Base-by-base conservation (phyloP, 2,113 vertebrate species). In the Limnothrissa miodon region DNA sequence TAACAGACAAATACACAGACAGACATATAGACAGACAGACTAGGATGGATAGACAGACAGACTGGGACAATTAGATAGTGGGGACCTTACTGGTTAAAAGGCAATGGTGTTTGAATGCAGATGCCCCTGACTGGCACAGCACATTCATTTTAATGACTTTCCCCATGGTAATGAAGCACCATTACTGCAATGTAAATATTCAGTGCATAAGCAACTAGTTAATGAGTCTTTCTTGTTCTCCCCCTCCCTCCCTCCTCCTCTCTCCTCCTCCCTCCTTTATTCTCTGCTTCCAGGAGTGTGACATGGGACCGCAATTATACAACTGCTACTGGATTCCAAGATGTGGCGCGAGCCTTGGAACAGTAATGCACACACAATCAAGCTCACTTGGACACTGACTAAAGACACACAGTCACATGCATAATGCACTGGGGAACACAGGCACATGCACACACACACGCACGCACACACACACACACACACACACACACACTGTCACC, bases 241-340 rank as follows among this genome's bases (percentile, higher is more conserved):
- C 70, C 39, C 39, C 56, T 36, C 23, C 45, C 70, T 23, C 6
- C 36, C 25, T 19, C 44, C 29, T 19, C 44, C 45, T 23, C 25
- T 70, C 53, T 15, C 81, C 59, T 82, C 86, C 86, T 29, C 33
- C 83, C 82, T 36, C 36, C 70, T 33, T 9, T 81, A 53, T 82
- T 85, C 85, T 33, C 36, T 81, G 81, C 56, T 23, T 82, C 83
- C 82, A 98, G 97, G 92, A 97, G 95, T 83, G 96, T 98, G 86
- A 94, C 94, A 1, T 98, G 97, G 97, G 97, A 98, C 89, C 94
- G 95, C 85, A 98, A 98, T 90, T 96, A 95, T 84, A 97, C 96
- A 3, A 96, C 96, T 0, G 94, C 94, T 21, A 91, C 93, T 10
- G 97, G 97, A 66, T 96, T 98, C 89, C 95, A 96, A 86, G 97